Base-by-base conservation (phyloP, 1,140 invertebrate species). In the Hylaeus volcanicus region DNA sequence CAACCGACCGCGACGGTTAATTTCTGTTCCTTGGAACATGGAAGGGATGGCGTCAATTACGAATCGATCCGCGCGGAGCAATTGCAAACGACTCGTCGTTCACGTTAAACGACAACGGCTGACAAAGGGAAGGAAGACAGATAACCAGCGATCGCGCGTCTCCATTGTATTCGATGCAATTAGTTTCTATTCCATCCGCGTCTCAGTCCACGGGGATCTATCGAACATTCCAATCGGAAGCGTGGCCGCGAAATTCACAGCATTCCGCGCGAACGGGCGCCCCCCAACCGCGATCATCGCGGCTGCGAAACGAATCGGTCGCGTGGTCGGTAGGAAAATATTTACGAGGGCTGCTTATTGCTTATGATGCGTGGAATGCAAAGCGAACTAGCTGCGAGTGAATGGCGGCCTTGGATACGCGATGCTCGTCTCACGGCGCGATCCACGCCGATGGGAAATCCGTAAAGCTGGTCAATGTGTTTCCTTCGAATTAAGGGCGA, bases 351-450 rank as follows among this genome's bases (percentile, higher is more conserved):
- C 56, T 74, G 84, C 76, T 90, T 48, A 48, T 48, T 74, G 83
- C 76, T 90, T 87, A 86, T 89, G 83, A 90, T 83, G 88, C 83
- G 86, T 68, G 88, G 86, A 89, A 91, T 89, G 88, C 84, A 75
- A 83, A 87, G 88, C 81, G 84, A 89, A 90, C 79, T 77, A 88
- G 81, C 81, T n/a, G 37, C 45, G 79, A 87, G 82, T 76, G 81
- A 76, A 68, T 45, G 78, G 78, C 58, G 82, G 61, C 84, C 84
- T 86, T 86, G 85, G 11, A 41, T 48, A 11, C 26, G 26, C 26
- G 26, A 26, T 26, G 26, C 26, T 26, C 26, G 26, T 0, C 26
- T 26, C 26, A 26, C 26, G 26, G 26, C 26, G 26, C 26, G 26
- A 26, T 26, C 26, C 26, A 26, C 26, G 26, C 26, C 26, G 26